Evolutionary conservation across 2,113 vertebrate genomes (phyloP).

Genomic region (Trogon melanurus): DNA sequence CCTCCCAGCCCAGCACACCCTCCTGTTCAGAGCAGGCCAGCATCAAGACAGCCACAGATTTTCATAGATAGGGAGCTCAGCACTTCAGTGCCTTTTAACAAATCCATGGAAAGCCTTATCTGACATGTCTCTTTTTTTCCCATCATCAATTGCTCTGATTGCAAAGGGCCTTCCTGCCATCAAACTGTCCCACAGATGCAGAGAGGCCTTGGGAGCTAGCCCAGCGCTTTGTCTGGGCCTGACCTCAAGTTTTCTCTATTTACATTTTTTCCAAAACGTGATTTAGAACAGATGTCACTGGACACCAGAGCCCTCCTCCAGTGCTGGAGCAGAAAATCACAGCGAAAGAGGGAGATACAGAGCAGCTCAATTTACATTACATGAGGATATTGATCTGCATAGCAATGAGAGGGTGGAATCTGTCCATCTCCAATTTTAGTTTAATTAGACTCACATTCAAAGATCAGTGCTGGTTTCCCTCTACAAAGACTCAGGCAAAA

Average conservation of each 20-base stretch:
- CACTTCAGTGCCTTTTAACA: background rate
- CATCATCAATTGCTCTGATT: background rate
- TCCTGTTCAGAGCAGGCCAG: background rate
- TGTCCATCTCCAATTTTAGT: background rate
- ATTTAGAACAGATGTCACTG: conserved; percentile 59
- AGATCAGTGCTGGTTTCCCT: background rate
- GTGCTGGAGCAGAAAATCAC: conserved; percentile 24
- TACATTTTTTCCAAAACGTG: conserved; percentile 29
- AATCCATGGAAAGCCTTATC: background rate
- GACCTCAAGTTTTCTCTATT: conserved; percentile 51
- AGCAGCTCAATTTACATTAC: background rate
- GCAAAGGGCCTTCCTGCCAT: conserved; percentile 12
- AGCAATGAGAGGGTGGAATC: background rate
- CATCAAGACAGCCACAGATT: background rate
- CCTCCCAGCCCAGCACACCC: background rate
- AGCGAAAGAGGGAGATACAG: conserved; percentile 6
- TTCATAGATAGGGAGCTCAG: background rate
- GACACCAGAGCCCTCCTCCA: conserved; percentile 28
- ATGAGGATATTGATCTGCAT: background rate
- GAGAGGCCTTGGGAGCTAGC: conserved; percentile 7
- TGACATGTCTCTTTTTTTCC: background rate
- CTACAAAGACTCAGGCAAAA: background rate
- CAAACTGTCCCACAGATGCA: conserved; percentile 38
- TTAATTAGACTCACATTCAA: background rate
- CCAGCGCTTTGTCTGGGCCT: conserved; percentile 39